These are phyloP conservation scores for Chromobotia macracanthus DNA, from an alignment of 2,797 vertebrate genomes.

Conservation along the genomic window DNA sequence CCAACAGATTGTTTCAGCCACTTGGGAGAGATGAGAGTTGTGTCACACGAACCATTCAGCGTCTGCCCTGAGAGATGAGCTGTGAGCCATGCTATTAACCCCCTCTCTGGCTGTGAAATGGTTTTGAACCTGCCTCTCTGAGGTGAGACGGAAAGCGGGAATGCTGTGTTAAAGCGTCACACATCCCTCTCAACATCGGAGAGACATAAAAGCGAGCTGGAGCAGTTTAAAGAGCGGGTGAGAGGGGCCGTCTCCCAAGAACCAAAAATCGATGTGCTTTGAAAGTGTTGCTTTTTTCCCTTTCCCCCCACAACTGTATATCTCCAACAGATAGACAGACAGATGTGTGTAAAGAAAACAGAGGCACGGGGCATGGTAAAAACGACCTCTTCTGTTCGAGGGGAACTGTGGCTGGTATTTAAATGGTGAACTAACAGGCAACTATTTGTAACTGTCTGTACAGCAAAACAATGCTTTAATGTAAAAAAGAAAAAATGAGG, in stretches of 20 bases:
- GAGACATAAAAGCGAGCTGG: constrained; percentile 36
- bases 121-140: constrained; percentile 56
- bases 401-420: background rate
- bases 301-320: constrained; percentile 7
- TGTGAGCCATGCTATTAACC: constrained; percentile 55
- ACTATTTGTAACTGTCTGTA: constrained; percentile 1
- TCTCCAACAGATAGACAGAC: constrained; percentile 9
- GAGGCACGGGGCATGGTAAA: constrained; percentile 11
- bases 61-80: constrained; percentile 52
- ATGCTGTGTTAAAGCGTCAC: constrained; percentile 30
- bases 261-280: constrained; percentile 43
- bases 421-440: constrained; percentile 8
- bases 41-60: constrained; percentile 53
- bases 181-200: background rate
- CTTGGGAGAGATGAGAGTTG: constrained; percentile 51
- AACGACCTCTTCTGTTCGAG: constrained; percentile 21
- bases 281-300: background rate
- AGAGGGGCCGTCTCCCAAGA: constrained; percentile 33
- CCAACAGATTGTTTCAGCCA: constrained; percentile 59
- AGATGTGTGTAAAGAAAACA: constrained; percentile 24
- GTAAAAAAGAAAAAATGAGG: background rate
- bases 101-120: constrained; percentile 54
- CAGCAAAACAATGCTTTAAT: background rate
- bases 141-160: constrained; percentile 48
- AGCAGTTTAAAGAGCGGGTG: constrained; percentile 34